These are phyloP conservation scores for Aspidiotus rigidus DNA, from an alignment of 2,888 invertebrate species.

Conservation along the genomic window DNA sequence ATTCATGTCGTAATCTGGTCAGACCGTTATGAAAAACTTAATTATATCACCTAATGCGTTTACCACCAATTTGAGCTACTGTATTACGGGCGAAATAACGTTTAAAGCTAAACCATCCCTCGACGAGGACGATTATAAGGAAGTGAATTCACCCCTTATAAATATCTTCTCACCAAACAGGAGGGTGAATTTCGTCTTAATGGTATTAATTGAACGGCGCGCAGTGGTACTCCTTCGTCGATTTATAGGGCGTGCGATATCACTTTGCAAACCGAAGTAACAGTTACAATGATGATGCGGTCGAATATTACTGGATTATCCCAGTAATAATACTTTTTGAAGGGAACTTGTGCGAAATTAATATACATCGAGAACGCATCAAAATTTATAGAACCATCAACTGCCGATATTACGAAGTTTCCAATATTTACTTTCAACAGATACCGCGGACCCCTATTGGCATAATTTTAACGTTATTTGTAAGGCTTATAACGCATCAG, in stretches of 20 bases:
- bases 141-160: background rate
- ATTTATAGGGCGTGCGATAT: background rate
- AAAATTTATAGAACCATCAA: no score
- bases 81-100: background rate
- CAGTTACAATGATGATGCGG: background rate
- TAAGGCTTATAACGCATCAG: no score
- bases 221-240: background rate
- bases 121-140: background rate
- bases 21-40: no score
- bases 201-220: slow-evolving; percentile 1
- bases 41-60: background rate
- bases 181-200: background rate
- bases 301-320: no score
- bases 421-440: no score
- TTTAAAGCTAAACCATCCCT: slow-evolving; percentile 2
- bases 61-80: background rate
- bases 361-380: no score
- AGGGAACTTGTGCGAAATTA: no score
- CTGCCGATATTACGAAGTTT: no score
- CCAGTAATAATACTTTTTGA: no score
- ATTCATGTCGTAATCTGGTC: no score
- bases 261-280: background rate
- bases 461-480: no score
- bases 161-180: background rate
- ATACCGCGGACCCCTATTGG: no score